phyloP scores from a whole-genome alignment of 2,888 invertebrate species.

The Ephialtes manifestator region DNA sequence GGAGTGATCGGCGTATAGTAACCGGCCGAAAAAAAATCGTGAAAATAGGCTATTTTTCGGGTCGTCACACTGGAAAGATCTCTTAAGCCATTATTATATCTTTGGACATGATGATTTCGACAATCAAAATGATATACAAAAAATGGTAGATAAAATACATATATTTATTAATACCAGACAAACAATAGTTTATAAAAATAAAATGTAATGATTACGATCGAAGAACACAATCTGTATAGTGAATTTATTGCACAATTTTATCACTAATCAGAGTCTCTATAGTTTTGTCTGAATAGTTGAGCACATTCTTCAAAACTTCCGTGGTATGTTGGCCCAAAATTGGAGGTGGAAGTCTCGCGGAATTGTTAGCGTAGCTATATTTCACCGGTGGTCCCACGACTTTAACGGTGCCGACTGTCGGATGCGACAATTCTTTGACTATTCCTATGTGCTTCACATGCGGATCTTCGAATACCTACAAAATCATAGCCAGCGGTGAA shows the following conservation, averaged over 20 bases:
- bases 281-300: constrained; percentile 89
- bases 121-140: neutral
- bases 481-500: constrained; percentile 60
- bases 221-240: constrained; percentile 33
- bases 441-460: constrained; percentile 92
- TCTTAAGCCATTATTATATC: neutral
- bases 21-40: no score
- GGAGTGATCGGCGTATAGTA: no score
- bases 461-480: constrained; percentile 93
- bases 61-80: no score
- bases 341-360: constrained; percentile 92
- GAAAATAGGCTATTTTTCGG: no score
- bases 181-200: constrained; percentile 39
- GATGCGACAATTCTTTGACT: constrained; percentile 91
- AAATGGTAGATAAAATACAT: constrained; percentile 52
- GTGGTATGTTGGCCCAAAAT: constrained; percentile 95
- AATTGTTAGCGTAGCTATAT: constrained; percentile 91
- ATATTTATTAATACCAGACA: constrained; percentile 59
- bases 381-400: constrained; percentile 95
- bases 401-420: constrained; percentile 90
- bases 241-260: constrained; percentile 86
- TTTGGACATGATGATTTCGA: neutral
- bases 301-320: constrained; percentile 90
- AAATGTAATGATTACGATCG: constrained; percentile 12
- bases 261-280: constrained; percentile 87